Percentiles rank a stretch among this genome's conserved stretches.
These are phyloP conservation scores for Halotydeus destructor DNA, from an alignment of 1,140 invertebrate species.

Conservation along the genomic window DNA sequence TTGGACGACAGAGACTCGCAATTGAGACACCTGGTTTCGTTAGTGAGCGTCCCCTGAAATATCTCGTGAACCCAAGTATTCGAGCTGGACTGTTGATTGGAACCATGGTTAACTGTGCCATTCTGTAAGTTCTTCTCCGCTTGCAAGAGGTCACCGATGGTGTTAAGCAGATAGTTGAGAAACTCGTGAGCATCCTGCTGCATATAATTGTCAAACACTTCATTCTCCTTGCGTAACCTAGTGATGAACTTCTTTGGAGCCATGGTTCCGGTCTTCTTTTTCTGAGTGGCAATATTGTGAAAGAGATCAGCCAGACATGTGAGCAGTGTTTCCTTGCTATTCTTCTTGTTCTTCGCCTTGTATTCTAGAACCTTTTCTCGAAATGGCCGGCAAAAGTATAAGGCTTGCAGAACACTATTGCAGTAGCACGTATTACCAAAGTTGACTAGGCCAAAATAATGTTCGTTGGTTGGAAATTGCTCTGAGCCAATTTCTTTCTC, in stretches of 20 bases:
- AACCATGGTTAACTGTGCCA: neutral
- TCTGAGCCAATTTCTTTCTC: conserved; percentile 93
- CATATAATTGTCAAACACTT: conserved; percentile 98
- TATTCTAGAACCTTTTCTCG: conserved; percentile 95
- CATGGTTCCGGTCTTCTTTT: conserved; percentile 97
- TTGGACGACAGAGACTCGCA: conserved; percentile 58
- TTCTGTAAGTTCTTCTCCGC: conserved; percentile 8
- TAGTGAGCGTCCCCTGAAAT: conserved; percentile 96
- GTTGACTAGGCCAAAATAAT: conserved; percentile 96
- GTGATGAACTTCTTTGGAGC: conserved; percentile 99
- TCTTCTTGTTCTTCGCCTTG: conserved; percentile 83
- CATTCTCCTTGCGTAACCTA: conserved; percentile 92
- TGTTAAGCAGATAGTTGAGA: conserved; percentile 92
- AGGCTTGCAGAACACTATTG: conserved; percentile 95
- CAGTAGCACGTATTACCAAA: conserved; percentile 99
- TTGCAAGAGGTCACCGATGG: conserved; percentile 39
- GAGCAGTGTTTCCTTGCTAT: conserved; percentile 84
- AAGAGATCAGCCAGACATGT: conserved; percentile 96
- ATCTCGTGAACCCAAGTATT: conserved; percentile 99
- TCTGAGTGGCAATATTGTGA: conserved; percentile 95
- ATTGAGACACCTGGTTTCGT: conserved; percentile 95
- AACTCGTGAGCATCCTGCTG: conserved; percentile 99
- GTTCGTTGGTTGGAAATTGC: conserved; percentile 90
- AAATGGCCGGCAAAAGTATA: conserved; percentile 98
- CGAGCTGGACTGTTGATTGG: conserved; percentile 28